Evolutionary conservation across 2,797 vertebrate species (phyloP), one percentile per base, ranked within the genome.

Genomic region (Platyrinchus mystaceus): DNA sequence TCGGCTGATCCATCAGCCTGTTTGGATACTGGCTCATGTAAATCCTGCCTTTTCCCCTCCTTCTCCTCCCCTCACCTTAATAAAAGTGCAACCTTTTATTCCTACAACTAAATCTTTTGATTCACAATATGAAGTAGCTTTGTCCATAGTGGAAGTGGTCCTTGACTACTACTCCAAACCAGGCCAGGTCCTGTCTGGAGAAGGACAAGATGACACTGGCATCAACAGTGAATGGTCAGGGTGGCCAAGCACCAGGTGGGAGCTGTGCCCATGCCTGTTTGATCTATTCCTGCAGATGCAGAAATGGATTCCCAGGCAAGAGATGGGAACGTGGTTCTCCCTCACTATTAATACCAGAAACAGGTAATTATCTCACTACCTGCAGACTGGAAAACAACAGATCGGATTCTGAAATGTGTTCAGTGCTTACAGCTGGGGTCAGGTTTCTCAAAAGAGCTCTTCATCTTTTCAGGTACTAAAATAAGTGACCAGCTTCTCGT

Each of bases 301-400:
- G 44, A 10, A 20, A 44, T 7, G 43, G 37, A 66, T 32, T 77
- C 34, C 18, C 66, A 74, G 47, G 37, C 70, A 77, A 70, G 62
- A 67, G 27, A 39, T 26, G 36, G 52, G 15, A 74, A 47, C 21
- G 12, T 11, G 67, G 63, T 10, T 60, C 39, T 79, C 41, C 64
- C 67, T 86, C 52, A 4, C 14, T 20, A 3, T n/a, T 10, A 69
- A 44, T 10, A 44, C 41, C 77, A 62, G 53, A 75, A 22, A 71
- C 75, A 85, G 75, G 52, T 22, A 66, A 94, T 97, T 84, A 59
- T 73, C 87, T 39, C 79, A 4, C 63, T 59, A 34, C 19, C 75
- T 83, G 58, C 50, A 56, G 80, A 24, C 62, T 83, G 80, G 41
- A 37, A 78, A 92, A 85, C 84, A 93, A 71, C 87, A 89, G 30